Percentiles rank a stretch among this genome's conserved stretches.
Evolutionary conservation across 2,113 vertebrate genomes (phyloP).

Genomic region (Cyrtonyx montezumae): DNA sequence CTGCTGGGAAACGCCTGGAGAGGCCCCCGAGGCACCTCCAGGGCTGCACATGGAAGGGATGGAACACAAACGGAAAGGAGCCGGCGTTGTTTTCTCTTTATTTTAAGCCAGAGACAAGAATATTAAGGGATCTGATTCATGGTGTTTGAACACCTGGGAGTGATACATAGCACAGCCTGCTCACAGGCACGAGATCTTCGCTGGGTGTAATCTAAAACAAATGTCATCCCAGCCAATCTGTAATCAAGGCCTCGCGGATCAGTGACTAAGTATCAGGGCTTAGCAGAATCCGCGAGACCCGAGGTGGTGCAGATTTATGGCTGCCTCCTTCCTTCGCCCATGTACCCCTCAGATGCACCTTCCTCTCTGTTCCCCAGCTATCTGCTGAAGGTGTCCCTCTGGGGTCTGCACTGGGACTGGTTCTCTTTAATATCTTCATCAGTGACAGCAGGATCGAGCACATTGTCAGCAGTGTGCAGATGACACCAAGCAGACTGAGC

Average conservation of each 20-base stretch:
- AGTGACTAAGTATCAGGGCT: not conserved
- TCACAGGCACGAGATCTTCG: not conserved
- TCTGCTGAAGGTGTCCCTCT: not conserved
- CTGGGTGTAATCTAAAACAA: not conserved
- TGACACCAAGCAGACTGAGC: no score
- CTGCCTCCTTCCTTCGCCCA: not conserved
- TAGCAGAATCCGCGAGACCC: not conserved
- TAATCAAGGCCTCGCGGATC: slow-evolving; percentile 5
- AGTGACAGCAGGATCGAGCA: no score
- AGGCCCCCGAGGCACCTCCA: not conserved
- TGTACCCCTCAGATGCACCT: not conserved
- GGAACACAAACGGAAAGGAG: not conserved
- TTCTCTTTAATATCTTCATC: no score
- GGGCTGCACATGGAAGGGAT: not conserved
- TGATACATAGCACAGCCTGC: not conserved
- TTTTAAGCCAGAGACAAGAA: slow-evolving; percentile 19
- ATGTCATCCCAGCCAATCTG: not conserved
- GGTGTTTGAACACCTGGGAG: slow-evolving; percentile 11
- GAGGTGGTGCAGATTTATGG: not conserved
- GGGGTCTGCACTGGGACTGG: no score
- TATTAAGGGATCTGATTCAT: slow-evolving; percentile 6
- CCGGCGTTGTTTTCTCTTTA: not conserved
- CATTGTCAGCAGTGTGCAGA: no score
- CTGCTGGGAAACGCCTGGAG: not conserved
- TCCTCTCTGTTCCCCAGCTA: not conserved